Evolutionary conservation across 2,888 invertebrate species (phyloP).

Genomic region (Watsonalla binaria): DNA sequence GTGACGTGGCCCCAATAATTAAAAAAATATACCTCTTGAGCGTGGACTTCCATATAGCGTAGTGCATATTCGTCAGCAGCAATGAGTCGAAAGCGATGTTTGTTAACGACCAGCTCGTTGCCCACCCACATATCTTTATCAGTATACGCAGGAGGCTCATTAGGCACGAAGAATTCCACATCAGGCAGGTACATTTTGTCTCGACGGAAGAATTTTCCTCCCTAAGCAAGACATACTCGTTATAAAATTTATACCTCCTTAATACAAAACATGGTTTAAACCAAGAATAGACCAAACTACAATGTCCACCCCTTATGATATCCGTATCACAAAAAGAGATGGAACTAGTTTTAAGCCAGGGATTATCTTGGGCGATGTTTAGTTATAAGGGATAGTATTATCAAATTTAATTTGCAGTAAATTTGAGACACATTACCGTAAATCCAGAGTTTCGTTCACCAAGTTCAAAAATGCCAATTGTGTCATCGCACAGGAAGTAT

Average conservation of each 20-base stretch:
- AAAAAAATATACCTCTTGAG: slow-evolving; percentile 78
- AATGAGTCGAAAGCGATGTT: slow-evolving; percentile 86
- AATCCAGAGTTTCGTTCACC: slow-evolving; percentile 85
- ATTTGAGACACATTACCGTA: slow-evolving; percentile 27
- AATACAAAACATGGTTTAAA: no score
- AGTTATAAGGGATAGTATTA: no score
- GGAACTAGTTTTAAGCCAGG: no score
- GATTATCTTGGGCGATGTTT: no score
- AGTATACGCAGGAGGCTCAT: slow-evolving; percentile 86
- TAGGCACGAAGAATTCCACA: slow-evolving; percentile 83
- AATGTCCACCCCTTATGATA: no score
- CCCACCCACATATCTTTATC: slow-evolving; percentile 92
- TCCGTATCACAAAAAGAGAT: no score
- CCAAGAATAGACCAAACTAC: no score
- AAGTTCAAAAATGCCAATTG: slow-evolving; percentile 89
- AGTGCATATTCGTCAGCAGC: slow-evolving; percentile 93
- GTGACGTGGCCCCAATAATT: not conserved
- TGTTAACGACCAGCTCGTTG: slow-evolving; percentile 85
- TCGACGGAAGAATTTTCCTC: slow-evolving; percentile 83
- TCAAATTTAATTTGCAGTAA: not conserved
- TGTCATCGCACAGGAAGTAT: slow-evolving; percentile 90
- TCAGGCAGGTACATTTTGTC: slow-evolving; percentile 85
- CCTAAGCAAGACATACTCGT: slow-evolving; percentile 34
- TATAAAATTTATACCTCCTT: not conserved
- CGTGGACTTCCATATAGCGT: slow-evolving; percentile 90